phyloP scores from a whole-genome alignment of 2,888 invertebrate genomes.

The Plemyria rubiginata region DNA sequence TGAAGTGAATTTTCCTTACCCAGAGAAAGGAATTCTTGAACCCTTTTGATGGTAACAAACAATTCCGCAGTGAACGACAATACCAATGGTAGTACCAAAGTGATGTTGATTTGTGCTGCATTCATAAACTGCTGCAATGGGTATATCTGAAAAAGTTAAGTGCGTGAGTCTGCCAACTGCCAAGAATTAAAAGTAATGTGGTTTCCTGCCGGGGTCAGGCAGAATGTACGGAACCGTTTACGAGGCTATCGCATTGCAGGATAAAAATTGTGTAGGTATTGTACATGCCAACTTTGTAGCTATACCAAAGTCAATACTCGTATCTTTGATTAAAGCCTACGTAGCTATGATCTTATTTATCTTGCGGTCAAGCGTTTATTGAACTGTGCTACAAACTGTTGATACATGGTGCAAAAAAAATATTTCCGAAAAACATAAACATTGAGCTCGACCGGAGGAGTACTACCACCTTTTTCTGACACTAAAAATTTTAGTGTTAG shows the following conservation, averaged over 20 bases:
- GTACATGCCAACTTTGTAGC: constrained; percentile 17
- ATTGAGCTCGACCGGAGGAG: too few species aligned
- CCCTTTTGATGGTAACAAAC: constrained; percentile 73
- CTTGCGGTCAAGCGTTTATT: constrained; percentile 16
- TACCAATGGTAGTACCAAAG: constrained; percentile 76
- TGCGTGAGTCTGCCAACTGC: constrained; percentile 36
- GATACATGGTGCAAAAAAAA: background rate
- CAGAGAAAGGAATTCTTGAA: constrained; percentile 69
- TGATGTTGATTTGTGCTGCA: constrained; percentile 74
- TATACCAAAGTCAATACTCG: background rate
- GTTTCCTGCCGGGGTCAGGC: constrained; percentile 33
- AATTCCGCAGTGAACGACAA: constrained; percentile 84
- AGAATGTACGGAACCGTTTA: constrained; percentile 28
- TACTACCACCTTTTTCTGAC: too few species aligned
- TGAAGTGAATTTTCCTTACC: constrained; percentile 54
- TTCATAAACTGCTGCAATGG: constrained; percentile 77
- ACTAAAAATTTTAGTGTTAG: too few species aligned
- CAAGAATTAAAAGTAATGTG: constrained; percentile 40
- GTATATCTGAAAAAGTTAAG: constrained; percentile 67
- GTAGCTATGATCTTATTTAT: background rate
- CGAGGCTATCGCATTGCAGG: constrained; percentile 36
- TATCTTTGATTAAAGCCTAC: background rate
- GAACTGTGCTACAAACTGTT: background rate
- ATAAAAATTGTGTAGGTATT: constrained; percentile 30
- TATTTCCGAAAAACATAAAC: background rate